phyloP scores from a whole-genome alignment of 2,888 invertebrate genomes.

The Macropis europaea region DNA sequence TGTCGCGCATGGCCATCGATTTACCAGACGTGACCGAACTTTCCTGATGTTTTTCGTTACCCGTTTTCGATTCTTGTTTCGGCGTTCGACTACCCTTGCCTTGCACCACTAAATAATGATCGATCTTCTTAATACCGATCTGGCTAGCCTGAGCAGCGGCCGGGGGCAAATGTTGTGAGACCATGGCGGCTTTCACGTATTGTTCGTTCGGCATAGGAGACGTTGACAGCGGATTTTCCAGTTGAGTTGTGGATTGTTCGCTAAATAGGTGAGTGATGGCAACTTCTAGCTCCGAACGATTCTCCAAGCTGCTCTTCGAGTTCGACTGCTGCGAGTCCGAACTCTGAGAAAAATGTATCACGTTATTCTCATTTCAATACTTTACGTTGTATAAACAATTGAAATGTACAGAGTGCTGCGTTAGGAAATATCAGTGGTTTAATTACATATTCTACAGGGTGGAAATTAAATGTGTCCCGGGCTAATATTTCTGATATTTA shows the following conservation, averaged over 20 bases:
- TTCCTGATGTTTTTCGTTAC: not conserved
- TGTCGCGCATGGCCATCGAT: constrained; percentile 3
- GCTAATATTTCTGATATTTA: no score
- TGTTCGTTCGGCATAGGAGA: constrained; percentile 71
- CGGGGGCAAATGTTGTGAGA: constrained; percentile 76
- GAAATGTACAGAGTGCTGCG: not conserved
- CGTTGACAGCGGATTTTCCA: constrained; percentile 66
- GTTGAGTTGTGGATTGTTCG: constrained; percentile 78
- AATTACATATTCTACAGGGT: no score
- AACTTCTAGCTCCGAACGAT: constrained; percentile 86
- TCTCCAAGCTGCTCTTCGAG: constrained; percentile 83
- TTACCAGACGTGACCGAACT: constrained; percentile 7
- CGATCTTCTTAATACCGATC: constrained; percentile 69
- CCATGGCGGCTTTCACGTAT: constrained; percentile 73
- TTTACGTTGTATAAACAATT: not conserved
- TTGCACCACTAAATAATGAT: constrained; percentile 45
- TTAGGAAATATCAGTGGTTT: not conserved
- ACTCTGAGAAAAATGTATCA: constrained; percentile 12
- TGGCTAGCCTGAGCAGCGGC: constrained; percentile 71
- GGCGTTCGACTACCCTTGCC: constrained; percentile 43
- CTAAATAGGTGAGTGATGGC: constrained; percentile 87
- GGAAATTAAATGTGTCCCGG: no score
- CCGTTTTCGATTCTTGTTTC: constrained; percentile 25
- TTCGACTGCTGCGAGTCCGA: constrained; percentile 63
- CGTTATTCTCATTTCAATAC: not conserved